phyloP scores from a whole-genome alignment of 1,140 invertebrate species.

The Aricia agestis region DNA sequence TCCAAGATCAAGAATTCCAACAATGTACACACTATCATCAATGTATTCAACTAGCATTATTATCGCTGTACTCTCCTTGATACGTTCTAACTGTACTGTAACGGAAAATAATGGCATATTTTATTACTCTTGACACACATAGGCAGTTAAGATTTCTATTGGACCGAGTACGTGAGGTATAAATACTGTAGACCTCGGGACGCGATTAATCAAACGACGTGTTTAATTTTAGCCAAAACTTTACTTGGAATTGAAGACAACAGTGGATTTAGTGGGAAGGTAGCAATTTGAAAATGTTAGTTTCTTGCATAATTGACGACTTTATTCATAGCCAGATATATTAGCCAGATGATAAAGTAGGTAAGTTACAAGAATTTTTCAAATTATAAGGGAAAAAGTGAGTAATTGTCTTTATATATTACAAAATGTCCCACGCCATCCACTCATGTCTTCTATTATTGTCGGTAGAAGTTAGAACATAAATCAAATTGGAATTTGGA shows the following conservation, averaged over 20 bases:
- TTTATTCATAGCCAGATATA: too few species aligned
- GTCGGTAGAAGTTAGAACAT: neutral
- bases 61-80: neutral
- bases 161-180: neutral
- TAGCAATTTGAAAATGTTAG: too few species aligned
- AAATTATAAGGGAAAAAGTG: too few species aligned
- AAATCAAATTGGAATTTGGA: neutral
- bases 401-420: too few species aligned
- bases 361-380: too few species aligned
- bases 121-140: slow-evolving; percentile 15
- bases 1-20: neutral
- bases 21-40: neutral
- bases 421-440: too few species aligned
- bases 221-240: neutral
- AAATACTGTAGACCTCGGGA: neutral
- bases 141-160: slow-evolving; percentile 9
- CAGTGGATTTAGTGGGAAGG: too few species aligned
- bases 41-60: neutral
- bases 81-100: neutral
- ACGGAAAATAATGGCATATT: slow-evolving; percentile 11
- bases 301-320: too few species aligned
- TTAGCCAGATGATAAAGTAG: too few species aligned
- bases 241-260: neutral
- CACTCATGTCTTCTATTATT: too few species aligned
- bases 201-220: neutral